phyloP scores from a whole-genome alignment of 30 jellyfish, hydroid and myxozoan species.

The Sanderia malayensis region DNA sequence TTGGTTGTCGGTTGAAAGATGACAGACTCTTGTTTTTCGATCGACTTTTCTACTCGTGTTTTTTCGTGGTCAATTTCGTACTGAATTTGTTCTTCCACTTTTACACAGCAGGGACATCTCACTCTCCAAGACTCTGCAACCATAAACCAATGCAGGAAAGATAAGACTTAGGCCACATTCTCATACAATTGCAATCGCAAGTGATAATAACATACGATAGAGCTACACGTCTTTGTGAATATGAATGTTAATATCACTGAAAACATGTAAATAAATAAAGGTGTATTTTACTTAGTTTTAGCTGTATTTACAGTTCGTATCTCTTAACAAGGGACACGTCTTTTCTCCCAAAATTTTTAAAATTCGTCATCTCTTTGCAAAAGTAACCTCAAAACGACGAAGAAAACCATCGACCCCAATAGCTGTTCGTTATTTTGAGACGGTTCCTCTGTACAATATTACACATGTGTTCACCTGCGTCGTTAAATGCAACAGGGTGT shows the following conservation, averaged over 20 bases:
- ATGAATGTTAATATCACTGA: no score
- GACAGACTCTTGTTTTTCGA: slow-evolving; percentile 5
- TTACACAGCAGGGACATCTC: neutral
- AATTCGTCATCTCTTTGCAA: neutral
- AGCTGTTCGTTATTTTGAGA: no score
- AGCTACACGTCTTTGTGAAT: no score
- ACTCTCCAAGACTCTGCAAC: neutral
- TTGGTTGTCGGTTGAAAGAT: neutral
- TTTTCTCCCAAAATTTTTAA: no score
- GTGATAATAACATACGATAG: neutral
- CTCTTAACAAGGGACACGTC: neutral
- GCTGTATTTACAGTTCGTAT: neutral
- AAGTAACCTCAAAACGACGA: no score
- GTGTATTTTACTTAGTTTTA: neutral
- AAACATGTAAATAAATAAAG: no score
- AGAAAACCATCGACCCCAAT: no score
- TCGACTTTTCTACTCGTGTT: neutral
- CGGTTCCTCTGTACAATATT: no score
- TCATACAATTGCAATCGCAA: no score
- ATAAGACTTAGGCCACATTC: no score
- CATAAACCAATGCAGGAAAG: no score
- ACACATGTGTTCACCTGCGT: no score
- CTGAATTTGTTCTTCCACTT: neutral
- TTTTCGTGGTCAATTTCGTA: slow-evolving; percentile 7
- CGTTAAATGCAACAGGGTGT: slow-evolving; percentile 7